phyloP scores from a whole-genome alignment of 2,888 invertebrate species.

The Caenorhabditis drosophilae region DNA sequence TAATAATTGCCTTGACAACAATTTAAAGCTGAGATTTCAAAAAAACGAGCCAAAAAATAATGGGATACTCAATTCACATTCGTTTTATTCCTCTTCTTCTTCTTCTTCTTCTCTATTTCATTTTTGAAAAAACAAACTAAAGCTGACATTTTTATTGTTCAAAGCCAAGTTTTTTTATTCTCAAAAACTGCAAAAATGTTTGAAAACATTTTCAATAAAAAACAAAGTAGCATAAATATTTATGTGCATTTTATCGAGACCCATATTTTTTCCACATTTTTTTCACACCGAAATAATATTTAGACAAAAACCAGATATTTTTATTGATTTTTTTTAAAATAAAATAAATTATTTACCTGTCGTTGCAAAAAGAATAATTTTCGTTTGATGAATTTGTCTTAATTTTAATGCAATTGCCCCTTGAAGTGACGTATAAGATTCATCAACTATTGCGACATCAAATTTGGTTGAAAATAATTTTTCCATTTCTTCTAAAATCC shows the following conservation, averaged over 20 bases:
- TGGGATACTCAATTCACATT: no score
- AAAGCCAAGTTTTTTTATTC: no score
- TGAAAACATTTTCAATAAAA: no score
- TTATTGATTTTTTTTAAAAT: neutral
- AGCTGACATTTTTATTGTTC: no score
- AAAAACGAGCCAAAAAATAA: no score
- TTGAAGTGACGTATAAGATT: conserved; percentile 37
- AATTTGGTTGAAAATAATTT: conserved; percentile 24
- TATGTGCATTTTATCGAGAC: neutral
- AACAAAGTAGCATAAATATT: neutral
- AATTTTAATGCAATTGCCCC: conserved; percentile 38
- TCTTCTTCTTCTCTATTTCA: no score
- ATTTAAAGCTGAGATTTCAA: no score
- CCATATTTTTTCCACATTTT: neutral
- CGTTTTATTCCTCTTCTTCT: no score
- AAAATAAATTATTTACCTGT: conserved; percentile 27
- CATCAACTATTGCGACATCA: conserved; percentile 38
- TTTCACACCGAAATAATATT: neutral
- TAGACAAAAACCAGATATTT: neutral
- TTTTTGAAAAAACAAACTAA: no score
- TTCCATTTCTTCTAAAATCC: no score
- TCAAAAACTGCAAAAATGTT: no score
- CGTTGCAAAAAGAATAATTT: conserved; percentile 39
- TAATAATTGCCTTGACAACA: no score
- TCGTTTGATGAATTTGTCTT: conserved; percentile 26